Conservation (phyloP, 2,797 vertebrate genomes). For the Telmatherina bonti region DNA sequence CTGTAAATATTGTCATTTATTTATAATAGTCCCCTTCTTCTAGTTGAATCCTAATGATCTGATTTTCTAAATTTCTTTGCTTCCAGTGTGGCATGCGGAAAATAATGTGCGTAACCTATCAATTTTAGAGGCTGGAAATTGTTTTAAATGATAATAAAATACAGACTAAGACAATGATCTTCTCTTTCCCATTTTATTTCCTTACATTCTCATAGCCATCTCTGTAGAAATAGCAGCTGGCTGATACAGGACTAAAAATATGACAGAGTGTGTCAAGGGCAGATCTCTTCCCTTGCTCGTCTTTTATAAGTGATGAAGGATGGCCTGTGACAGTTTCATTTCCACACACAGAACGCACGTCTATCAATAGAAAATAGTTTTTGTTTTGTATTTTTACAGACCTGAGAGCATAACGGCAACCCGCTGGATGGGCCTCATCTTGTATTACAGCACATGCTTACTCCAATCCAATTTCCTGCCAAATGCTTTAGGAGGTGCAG, state of each 20-base stretch:
- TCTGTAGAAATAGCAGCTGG: slow-evolving; percentile 23
- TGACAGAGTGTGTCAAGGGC: slow-evolving; percentile 39
- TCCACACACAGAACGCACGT: slow-evolving; percentile 29
- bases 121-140: slow-evolving; percentile 1
- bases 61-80: too few species aligned
- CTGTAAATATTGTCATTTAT: neutral
- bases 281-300: slow-evolving; percentile 20
- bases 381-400: slow-evolving; percentile 35
- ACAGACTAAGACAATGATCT: slow-evolving; percentile 18
- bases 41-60: neutral
- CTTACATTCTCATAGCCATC: slow-evolving; percentile 11
- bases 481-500: slow-evolving; percentile 54
- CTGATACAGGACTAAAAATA: slow-evolving; percentile 39
- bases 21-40: too few species aligned
- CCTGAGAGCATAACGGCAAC: slow-evolving; percentile 43
- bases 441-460: slow-evolving; percentile 45
- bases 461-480: slow-evolving; percentile 64
- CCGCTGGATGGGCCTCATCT: slow-evolving; percentile 27
- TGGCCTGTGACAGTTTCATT: slow-evolving; percentile 38
- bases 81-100: neutral
- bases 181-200: slow-evolving; percentile 12
- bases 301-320: slow-evolving; percentile 45
- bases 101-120: slow-evolving; percentile 17
- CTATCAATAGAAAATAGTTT: slow-evolving; percentile 44
- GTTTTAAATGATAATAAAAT: slow-evolving; percentile 17